Percentiles rank a stretch among this genome's conserved stretches.
These are phyloP conservation scores for Chloropsis hardwickii DNA, from an alignment of 2,113 vertebrate genomes.

Conservation along the genomic window DNA sequence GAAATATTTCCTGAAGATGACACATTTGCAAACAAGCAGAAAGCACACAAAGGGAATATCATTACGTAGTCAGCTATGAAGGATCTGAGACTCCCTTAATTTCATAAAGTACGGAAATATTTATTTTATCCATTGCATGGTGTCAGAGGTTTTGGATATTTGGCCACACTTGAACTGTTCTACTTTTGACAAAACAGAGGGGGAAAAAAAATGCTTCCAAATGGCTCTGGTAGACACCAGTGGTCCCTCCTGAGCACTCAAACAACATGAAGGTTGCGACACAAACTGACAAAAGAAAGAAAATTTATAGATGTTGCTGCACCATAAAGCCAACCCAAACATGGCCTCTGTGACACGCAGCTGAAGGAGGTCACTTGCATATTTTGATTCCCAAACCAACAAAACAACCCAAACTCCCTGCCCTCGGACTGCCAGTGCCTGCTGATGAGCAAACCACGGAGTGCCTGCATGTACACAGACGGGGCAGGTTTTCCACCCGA, in stretches of 20 bases:
- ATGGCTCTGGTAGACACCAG: neutral
- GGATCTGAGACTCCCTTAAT: neutral
- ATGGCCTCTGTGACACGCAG: neutral
- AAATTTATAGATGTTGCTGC: slow-evolving; percentile 31
- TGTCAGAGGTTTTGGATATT: slow-evolving; percentile 4
- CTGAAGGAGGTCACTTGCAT: slow-evolving; percentile 1
- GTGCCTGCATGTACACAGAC: rapidly evolving
- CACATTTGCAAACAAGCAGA: neutral
- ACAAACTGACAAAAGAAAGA: slow-evolving; percentile 45
- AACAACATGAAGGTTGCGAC: slow-evolving; percentile 14
- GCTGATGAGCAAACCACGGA: neutral
- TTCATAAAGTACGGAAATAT: neutral
- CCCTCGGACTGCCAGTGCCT: neutral
- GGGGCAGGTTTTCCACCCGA: neutral
- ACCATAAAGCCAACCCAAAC: slow-evolving; percentile 45
- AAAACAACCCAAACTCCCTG: neutral
- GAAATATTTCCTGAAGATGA: neutral
- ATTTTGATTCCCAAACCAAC: neutral
- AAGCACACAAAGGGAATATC: neutral
- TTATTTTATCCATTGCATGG: neutral
- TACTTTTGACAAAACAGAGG: neutral
- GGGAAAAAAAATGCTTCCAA: neutral
- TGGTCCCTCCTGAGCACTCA: neutral
- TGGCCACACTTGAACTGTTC: neutral
- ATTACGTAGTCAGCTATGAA: neutral